Conservation (phyloP, 2,113 vertebrate genomes). For the Dipodomys merriami region DNA sequence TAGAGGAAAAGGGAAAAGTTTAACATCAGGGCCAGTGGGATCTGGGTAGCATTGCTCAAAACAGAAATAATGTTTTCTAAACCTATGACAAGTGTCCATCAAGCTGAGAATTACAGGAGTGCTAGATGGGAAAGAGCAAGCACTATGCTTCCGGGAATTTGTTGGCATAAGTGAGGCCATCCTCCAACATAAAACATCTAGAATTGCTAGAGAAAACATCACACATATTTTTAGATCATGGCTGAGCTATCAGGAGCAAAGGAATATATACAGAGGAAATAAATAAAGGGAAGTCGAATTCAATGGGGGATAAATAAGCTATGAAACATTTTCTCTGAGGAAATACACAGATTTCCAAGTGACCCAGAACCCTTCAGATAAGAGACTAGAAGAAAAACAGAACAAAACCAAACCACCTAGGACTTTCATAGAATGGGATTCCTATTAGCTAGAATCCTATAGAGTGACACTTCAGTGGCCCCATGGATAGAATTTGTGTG, state of each 20-base stretch:
- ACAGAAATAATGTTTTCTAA: slow-evolving; percentile 22
- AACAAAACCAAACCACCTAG: too few relatives aligned
- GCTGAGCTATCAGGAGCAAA: neutral
- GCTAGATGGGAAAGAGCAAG: neutral
- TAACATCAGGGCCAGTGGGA: neutral
- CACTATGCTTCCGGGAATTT: neutral
- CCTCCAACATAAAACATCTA: neutral
- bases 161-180: neutral
- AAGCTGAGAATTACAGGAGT: neutral
- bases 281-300: neutral
- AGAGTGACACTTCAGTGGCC: neutral
- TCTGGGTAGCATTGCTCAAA: neutral
- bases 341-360: slow-evolving; percentile 12
- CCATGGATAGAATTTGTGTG: neutral
- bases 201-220: neutral
- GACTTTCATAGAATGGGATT: neutral
- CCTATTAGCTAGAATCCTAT: neutral
- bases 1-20: neutral
- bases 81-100: slow-evolving; percentile 31
- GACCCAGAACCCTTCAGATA: neutral
- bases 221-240: neutral
- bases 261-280: slow-evolving; percentile 2
- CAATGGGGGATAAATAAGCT: neutral
- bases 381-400: neutral
- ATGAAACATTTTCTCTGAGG: neutral